Evolutionary conservation across 2,888 invertebrate species (phyloP).

Genomic region (Conomelus anceps): DNA sequence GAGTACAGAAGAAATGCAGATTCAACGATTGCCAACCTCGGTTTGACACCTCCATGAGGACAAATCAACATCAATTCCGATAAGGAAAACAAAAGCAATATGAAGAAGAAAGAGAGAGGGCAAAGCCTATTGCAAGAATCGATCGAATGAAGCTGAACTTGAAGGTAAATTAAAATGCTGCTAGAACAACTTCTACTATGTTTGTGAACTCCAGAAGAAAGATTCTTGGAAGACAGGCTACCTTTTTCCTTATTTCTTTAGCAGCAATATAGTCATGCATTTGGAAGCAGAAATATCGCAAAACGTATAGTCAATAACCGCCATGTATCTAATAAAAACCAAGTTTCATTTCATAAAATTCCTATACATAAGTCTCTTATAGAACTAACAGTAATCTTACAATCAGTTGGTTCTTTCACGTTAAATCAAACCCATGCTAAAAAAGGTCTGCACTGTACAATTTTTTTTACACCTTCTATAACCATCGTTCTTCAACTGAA

Average conservation of each 20-base stretch:
- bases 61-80: background rate
- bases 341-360: background rate
- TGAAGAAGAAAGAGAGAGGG: background rate
- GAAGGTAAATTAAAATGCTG: background rate
- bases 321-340: background rate
- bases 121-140: background rate
- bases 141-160: background rate
- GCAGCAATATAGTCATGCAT: background rate
- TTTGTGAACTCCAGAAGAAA: background rate
- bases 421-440: no score
- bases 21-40: background rate
- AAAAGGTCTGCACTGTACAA: no score
- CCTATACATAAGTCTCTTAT: background rate
- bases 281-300: background rate
- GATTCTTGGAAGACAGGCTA: background rate
- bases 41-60: background rate
- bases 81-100: background rate
- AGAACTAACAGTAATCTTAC: no score
- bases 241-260: background rate
- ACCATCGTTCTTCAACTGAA: no score
- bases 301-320: background rate
- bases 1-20: background rate
- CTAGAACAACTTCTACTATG: background rate
- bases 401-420: no score
- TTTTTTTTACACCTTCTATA: no score